Conservation (phyloP, 2,888 invertebrate species). For the Stegophylla sp. region DNA sequence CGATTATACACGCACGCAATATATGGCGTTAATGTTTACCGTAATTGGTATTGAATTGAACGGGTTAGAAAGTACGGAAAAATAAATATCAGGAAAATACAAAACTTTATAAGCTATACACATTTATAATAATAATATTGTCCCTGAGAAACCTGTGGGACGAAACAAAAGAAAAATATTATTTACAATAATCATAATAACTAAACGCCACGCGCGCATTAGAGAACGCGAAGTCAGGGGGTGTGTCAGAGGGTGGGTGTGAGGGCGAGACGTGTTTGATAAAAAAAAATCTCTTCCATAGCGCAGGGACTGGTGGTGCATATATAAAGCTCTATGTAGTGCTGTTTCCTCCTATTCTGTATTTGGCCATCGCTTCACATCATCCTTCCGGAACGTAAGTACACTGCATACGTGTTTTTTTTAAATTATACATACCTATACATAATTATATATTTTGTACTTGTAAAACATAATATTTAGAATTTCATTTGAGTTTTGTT, state of each 20-base stretch:
- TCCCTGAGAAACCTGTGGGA: background rate
- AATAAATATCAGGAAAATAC: background rate
- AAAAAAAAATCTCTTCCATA: conserved; percentile 12
- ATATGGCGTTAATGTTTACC: conserved; percentile 28
- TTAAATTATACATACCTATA: too few relatives aligned
- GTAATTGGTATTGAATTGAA: conserved; percentile 23
- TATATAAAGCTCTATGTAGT: conserved; percentile 33
- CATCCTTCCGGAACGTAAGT: conserved; percentile 47
- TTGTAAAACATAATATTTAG: background rate
- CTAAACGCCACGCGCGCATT: background rate
- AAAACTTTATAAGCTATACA: background rate
- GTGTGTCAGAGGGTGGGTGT: conserved; percentile 35
- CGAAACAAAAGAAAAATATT: background rate
- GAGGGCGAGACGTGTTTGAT: conserved; percentile 3
- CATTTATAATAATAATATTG: too few relatives aligned
- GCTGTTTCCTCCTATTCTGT: conserved; percentile 42
- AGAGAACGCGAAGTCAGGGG: background rate
- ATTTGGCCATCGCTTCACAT: conserved; percentile 39
- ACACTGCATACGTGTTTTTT: background rate
- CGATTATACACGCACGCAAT: background rate
- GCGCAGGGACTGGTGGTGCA: conserved; percentile 39
- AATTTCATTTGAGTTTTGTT: too few relatives aligned
- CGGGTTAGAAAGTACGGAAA: conserved; percentile 20
- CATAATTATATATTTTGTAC: background rate
- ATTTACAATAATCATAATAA: background rate